Percentiles rank a stretch among this genome's conserved stretches.
Evolutionary conservation across 2,888 invertebrate species (phyloP).

Genomic region (Drosophila gaucha): DNA sequence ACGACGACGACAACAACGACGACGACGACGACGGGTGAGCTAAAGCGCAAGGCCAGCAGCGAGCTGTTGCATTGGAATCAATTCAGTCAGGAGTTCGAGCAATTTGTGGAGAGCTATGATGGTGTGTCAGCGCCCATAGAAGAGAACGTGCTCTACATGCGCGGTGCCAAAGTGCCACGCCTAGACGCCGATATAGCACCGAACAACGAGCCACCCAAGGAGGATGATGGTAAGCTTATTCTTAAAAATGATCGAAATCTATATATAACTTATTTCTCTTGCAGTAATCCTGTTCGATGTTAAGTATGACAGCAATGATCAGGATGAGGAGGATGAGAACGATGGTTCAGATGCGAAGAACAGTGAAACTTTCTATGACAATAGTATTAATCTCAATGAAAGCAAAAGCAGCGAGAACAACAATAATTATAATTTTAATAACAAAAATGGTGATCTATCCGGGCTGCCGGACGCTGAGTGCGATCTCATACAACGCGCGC

Average conservation of each 20-base stretch:
- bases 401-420: conserved; percentile 59
- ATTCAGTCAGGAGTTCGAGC: conserved; percentile 70
- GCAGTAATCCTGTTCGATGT: conserved; percentile 71
- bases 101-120: conserved; percentile 70
- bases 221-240: conserved; percentile 57
- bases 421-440: conserved; percentile 67
- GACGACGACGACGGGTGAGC: conserved; percentile 46
- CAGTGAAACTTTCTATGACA: conserved; percentile 70
- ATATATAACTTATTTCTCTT: neutral
- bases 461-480: conserved; percentile 51
- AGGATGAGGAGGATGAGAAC: conserved; percentile 71
- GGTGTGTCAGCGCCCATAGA: conserved; percentile 62
- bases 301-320: conserved; percentile 69
- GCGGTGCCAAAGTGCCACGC: conserved; percentile 66
- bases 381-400: conserved; percentile 60
- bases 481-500: conserved; percentile 70
- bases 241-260: neutral
- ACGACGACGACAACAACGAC: conserved; percentile 16
- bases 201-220: conserved; percentile 50
- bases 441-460: conserved; percentile 56
- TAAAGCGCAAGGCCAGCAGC: conserved; percentile 68
- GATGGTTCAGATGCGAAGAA: conserved; percentile 74
- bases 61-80: conserved; percentile 68
- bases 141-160: conserved; percentile 73
- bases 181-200: conserved; percentile 49